Evolutionary conservation across 2,113 vertebrate genomes (phyloP), one percentile per base, ranked within the genome.

Genomic region (Protobothrops flavoviridis): DNA sequence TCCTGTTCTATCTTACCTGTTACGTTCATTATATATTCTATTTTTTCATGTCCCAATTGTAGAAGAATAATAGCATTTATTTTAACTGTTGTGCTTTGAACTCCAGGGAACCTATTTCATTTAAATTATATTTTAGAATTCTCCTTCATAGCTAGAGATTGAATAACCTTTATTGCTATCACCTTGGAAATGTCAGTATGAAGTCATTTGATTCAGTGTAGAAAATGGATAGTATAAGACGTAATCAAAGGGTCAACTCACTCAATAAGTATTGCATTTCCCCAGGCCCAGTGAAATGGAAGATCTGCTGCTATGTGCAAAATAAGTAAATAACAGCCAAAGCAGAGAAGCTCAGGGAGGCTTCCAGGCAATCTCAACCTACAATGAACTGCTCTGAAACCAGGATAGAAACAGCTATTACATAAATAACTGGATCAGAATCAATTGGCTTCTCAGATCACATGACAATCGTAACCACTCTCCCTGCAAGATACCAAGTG

Each of bases 51-150:
- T 56, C 43, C 2, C 0, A 0, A 0, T 50, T 69, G 57, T 93
- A 91, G 81, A 87, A 11, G 20, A 87, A 23, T 89, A 56, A 23
- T 81, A 81, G 33, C 0, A n/a, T 24, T 53, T 85, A 52, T 90
- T 95, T 17, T 87, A 94, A 43, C 29, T 21, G 29, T 0, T 81
- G 2, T 81, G 88, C 1, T 15, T 93, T 89, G 90, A 92, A 90
- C 93, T 94, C 90, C 94, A 94, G 26, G 5, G 61, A 81, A n/a
- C 17, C 45, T 24, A 52, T 57, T 90, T 81, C 91, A 59, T 81
- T 94, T 8, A 87, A 24, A 2, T 69, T 59, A 92, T 90, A 26
- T n/a, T 39, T 85, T 45, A 56, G 20, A 85, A 13, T 29, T 29
- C 52, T 45, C 43, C 24, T 59, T 64, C 26, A 88, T 56, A 88